Base-by-base conservation (phyloP, 2,888 invertebrate species). In the Chrysodeixis includens region DNA sequence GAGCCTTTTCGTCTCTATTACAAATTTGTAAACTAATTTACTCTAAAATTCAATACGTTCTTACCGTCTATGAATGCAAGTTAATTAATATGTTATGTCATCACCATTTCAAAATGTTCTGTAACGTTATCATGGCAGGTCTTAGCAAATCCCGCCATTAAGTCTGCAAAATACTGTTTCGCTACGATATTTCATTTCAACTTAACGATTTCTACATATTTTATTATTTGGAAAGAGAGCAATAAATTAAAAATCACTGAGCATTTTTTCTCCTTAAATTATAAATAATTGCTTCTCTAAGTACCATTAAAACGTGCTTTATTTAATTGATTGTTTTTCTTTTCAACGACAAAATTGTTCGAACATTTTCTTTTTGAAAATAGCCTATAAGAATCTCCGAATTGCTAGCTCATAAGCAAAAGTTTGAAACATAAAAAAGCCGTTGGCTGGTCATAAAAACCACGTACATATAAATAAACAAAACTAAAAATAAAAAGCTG, bases 401-500 rank as follows among this genome's bases (percentile, higher is more conserved):
- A 35, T 26, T 26, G 3, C 6, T 26, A 4, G 26, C 26, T 26
- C 26, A 26, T 26, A 26, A 26, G 26, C 6, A 26, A 6, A 26
- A 26, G 26, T 26, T 26, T 26, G 6, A 26, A 26, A 26, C 26
- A 26, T 26, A 26, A 26, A 26, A 26, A 26, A 4, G 26, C 26
- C 26, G 51, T 59, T 62, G 18, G 5, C 46, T 32, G 54, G 46
- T 54, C 54, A 16, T 74, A 75, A 74, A 74, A 57, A 40, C 62
- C 70, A 59, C n/a, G 6, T n/a, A 46, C n/a, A 12, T n/a, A 46
- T 46, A 46, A 66, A 75, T 62, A 74, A 75, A 75, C 62, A 57
- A 57, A 60, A 22, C 59, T 60, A 60, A 71, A 72, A 70, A 66
- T 44, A 46, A 71, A 66, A 73, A 70, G 71, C 71, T 51, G 57